These are phyloP conservation scores for Bombyx huttoni DNA, from an alignment of 2,888 invertebrate species.

Conservation along the genomic window DNA sequence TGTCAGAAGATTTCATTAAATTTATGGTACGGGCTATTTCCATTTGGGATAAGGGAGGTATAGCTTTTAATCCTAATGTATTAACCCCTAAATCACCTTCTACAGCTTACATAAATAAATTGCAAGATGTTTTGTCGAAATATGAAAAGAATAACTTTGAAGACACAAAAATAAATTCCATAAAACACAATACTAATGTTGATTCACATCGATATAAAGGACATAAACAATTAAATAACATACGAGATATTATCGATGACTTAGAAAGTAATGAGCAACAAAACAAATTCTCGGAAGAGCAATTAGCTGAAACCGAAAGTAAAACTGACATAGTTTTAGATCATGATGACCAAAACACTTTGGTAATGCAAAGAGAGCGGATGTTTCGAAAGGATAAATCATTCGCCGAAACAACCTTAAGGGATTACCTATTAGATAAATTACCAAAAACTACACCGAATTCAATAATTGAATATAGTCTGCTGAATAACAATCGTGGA, in stretches of 20 bases:
- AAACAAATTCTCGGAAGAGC: conserved; percentile 19
- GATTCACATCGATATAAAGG: conserved; percentile 6
- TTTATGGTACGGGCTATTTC: conserved; percentile 45
- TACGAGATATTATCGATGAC: conserved; percentile 50
- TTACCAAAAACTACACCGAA: not conserved
- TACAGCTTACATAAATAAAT: conserved; percentile 33
- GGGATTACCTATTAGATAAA: not conserved
- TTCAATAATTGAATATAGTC: not conserved
- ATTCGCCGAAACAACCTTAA: not conserved
- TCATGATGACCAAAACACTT: too few species aligned
- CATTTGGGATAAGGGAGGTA: conserved; percentile 58
- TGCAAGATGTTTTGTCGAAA: conserved; percentile 29
- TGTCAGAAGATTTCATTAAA: conserved; percentile 31
- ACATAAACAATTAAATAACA: conserved; percentile 39
- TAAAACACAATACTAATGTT: conserved; percentile 6
- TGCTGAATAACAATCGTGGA: conserved; percentile 3
- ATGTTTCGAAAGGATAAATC: not conserved
- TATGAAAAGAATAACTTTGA: conserved; percentile 15
- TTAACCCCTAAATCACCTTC: conserved; percentile 34
- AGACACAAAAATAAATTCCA: conserved; percentile 5
- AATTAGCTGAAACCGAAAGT: conserved; percentile 36
- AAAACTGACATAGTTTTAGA: conserved; percentile 5
- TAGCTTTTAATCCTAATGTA: conserved; percentile 45
- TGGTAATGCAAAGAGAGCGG: conserved; percentile 1
- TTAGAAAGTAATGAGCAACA: conserved; percentile 27